These are phyloP conservation scores for Neosilurus mollespiculum DNA, from an alignment of 2,797 vertebrate species.

Conservation along the genomic window DNA sequence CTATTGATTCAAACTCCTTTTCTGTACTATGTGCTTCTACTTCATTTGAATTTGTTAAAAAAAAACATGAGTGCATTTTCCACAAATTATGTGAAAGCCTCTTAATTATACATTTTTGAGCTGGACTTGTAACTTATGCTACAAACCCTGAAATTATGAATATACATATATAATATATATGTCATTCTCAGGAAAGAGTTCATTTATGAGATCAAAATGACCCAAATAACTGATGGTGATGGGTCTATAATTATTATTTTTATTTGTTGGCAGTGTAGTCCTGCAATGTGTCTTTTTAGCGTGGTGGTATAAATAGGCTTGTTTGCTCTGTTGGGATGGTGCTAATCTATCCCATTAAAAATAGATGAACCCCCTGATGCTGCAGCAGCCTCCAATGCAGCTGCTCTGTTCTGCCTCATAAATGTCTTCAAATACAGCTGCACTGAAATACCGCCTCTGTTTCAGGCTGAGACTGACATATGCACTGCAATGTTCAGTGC, in stretches of 20 bases:
- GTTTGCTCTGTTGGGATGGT: conserved; percentile 66
- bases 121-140: not conserved
- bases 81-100: not conserved
- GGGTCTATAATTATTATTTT: conserved; percentile 26
- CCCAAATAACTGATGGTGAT: not conserved
- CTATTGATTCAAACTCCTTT: not conserved
- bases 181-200: conserved; percentile 2
- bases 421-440: conserved; percentile 57
- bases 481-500: not conserved
- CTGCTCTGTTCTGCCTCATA: conserved; percentile 57
- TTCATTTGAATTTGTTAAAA: not conserved
- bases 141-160: not conserved
- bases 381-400: conserved; percentile 51
- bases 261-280: conserved; percentile 42
- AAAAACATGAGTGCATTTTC: not conserved
- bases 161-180: not conserved
- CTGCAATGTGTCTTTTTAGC: conserved; percentile 50
- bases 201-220: not conserved
- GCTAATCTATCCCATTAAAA: conserved; percentile 72
- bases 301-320: conserved; percentile 60
- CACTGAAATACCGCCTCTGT: conserved; percentile 4
- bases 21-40: not conserved
- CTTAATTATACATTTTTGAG: not conserved
- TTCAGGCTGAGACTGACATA: conserved; percentile 6
- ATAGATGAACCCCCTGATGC: conserved; percentile 69